These are phyloP conservation scores for Alligator sinensis DNA, from an alignment of 2,113 vertebrate species.

Conservation along the genomic window DNA sequence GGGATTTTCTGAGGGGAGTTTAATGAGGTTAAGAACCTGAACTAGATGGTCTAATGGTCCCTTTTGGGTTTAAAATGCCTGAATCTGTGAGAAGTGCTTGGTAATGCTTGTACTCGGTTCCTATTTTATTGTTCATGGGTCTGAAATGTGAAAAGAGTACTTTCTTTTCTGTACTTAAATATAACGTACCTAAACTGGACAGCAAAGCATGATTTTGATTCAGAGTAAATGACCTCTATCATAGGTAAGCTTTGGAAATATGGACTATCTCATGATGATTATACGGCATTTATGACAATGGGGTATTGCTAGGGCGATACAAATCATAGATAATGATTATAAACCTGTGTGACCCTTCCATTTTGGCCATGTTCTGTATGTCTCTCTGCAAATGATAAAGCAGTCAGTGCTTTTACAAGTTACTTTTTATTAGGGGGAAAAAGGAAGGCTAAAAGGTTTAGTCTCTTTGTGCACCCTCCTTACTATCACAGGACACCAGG, in stretches of 20 bases:
- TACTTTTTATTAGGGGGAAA: background rate
- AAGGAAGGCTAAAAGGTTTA: background rate
- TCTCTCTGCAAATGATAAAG: background rate
- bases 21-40: background rate
- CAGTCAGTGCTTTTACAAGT: background rate
- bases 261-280: background rate
- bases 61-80: background rate
- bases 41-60: background rate
- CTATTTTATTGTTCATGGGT: conserved; percentile 17
- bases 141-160: background rate
- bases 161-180: conserved; percentile 9
- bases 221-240: background rate
- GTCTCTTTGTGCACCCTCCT: background rate
- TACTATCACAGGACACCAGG: no score
- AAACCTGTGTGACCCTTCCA: background rate
- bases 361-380: background rate
- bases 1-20: no score
- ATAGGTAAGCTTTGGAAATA: background rate
- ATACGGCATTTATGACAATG: background rate
- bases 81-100: background rate
- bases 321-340: background rate
- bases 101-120: conserved; percentile 11
- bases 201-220: background rate
- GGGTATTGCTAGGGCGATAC: background rate
- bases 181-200: background rate